Percentiles rank a stretch among this genome's conserved stretches.
phyloP scores from a whole-genome alignment of 2,113 vertebrate species.

The Ictidomys tridecemlineatus region DNA sequence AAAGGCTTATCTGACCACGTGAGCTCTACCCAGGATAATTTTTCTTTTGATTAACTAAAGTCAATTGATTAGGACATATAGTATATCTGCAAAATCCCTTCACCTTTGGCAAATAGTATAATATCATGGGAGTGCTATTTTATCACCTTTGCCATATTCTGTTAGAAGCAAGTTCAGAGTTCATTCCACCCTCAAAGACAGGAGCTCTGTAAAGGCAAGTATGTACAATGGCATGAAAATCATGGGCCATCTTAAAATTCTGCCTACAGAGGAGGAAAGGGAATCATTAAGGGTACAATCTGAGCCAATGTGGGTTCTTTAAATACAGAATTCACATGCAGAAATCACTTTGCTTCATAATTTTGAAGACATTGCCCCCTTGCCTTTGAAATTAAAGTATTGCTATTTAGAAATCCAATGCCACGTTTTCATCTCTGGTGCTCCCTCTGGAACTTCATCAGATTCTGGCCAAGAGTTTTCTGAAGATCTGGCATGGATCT shows the following conservation, averaged over 20 bases:
- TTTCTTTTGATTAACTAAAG: slow-evolving; percentile 33
- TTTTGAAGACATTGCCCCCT: not conserved
- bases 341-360: not conserved
- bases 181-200: not conserved
- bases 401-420: not conserved
- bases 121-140: not conserved
- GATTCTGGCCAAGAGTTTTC: not conserved
- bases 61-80: not conserved
- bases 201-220: not conserved
- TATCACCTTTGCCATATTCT: not conserved
- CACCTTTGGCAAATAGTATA: not conserved
- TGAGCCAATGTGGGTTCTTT: not conserved
- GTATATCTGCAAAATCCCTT: slow-evolving; percentile 25
- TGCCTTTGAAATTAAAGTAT: not conserved
- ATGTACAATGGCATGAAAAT: not conserved
- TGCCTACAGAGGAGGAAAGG: no score
- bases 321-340: not conserved
- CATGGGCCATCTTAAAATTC: not conserved
- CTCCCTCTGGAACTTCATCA: not conserved
- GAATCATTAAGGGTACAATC: not conserved
- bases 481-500: not conserved
- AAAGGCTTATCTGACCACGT: not conserved
- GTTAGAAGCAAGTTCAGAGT: not conserved
- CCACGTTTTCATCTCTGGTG: not conserved
- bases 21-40: not conserved